Conservation (phyloP, 2,888 invertebrate genomes). For the Pandemis heparana region DNA sequence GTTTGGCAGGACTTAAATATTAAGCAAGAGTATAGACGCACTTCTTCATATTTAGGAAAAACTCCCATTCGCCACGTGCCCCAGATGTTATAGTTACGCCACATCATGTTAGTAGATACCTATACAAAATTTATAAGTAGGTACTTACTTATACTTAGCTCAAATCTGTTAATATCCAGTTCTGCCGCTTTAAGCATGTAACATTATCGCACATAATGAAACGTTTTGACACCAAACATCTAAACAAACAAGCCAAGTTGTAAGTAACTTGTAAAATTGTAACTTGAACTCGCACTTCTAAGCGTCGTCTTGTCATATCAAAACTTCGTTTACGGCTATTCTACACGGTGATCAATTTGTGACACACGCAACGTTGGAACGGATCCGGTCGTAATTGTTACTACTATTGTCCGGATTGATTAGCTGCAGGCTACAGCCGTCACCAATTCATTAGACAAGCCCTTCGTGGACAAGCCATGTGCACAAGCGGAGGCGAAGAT, state of each 20-base stretch:
- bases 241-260: not conserved
- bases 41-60: no score
- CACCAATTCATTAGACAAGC: not conserved
- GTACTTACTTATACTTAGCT: no score
- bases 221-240: slow-evolving; percentile 19
- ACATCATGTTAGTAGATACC: no score
- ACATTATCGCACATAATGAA: slow-evolving; percentile 3
- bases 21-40: no score
- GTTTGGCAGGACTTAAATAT: no score
- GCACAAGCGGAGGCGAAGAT: not conserved
- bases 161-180: not conserved
- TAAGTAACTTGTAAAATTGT: no score
- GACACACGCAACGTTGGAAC: slow-evolving; percentile 19
- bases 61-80: no score
- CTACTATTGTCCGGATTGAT: slow-evolving; percentile 29
- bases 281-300: no score
- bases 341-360: not conserved
- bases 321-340: no score
- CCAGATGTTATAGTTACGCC: no score
- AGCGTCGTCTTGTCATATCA: no score
- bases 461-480: not conserved
- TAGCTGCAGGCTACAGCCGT: slow-evolving; percentile 17
- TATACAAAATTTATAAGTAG: no score
- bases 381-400: slow-evolving; percentile 14
- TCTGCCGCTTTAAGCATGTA: not conserved